Conservation (phyloP, 1,140 invertebrate genomes). For the Heliconius hermathena region DNA sequence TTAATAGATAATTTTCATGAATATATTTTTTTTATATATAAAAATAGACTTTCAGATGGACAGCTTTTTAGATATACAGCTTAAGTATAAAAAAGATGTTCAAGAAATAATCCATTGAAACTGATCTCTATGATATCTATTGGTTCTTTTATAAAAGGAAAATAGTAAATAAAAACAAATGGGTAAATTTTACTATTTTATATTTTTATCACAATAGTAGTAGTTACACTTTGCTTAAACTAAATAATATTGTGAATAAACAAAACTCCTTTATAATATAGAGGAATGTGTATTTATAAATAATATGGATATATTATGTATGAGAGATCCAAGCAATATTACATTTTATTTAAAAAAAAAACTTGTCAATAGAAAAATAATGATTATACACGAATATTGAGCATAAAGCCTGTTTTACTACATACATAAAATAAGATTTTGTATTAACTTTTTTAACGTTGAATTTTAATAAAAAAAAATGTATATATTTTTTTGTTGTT, state of each 20-base stretch:
- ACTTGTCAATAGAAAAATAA: not conserved
- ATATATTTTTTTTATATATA: too few relatives aligned
- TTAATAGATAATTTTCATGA: too few relatives aligned
- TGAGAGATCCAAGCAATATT: not conserved
- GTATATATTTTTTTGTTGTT: too few relatives aligned
- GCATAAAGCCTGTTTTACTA: not conserved
- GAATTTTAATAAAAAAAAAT: not conserved
- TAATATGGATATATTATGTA: not conserved
- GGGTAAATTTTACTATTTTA: not conserved
- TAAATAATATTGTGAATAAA: not conserved
- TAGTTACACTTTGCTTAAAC: slow-evolving; percentile 3
- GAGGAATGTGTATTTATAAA: not conserved
- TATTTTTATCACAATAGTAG: slow-evolving; percentile 6
- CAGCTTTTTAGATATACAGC: too few relatives aligned
- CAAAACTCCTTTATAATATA: not conserved
- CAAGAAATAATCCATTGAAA: not conserved
- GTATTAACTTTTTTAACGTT: not conserved
- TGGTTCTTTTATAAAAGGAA: too few relatives aligned
- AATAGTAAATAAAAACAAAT: not conserved
- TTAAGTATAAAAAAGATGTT: too few relatives aligned
- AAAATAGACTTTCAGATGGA: too few relatives aligned
- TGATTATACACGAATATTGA: not conserved
- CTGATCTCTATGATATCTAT: not conserved
- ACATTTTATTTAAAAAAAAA: not conserved
- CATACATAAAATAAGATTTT: too few relatives aligned